These are phyloP conservation scores for Colistium nudipinnis DNA, from an alignment of 2,113 vertebrate species.

Conservation along the genomic window DNA sequence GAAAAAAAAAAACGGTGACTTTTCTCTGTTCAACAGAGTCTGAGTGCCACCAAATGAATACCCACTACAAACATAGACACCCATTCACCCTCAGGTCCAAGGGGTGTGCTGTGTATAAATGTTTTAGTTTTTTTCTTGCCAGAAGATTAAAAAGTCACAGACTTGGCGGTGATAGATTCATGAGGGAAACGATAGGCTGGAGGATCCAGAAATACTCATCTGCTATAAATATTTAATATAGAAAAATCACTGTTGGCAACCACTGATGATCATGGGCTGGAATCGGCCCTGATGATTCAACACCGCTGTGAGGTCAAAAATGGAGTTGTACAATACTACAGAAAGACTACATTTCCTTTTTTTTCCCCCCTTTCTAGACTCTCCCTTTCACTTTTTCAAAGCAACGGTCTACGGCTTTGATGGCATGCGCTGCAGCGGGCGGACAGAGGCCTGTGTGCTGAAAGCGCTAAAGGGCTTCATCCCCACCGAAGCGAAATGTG, in stretches of 20 bases:
- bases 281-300: slow-evolving; percentile 56
- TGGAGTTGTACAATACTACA: slow-evolving; percentile 29
- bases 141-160: slow-evolving; percentile 45
- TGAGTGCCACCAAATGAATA: neutral
- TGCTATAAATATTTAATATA: slow-evolving; percentile 69
- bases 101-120: slow-evolving; percentile 3
- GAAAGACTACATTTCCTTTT: slow-evolving; percentile 24
- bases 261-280: slow-evolving; percentile 45
- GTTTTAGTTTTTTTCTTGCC: slow-evolving; percentile 12
- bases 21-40: slow-evolving; percentile 19
- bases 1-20: neutral
- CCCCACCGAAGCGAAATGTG: neutral
- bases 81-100: neutral
- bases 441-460: neutral
- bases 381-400: slow-evolving; percentile 25
- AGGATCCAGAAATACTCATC: slow-evolving; percentile 55
- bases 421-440: slow-evolving; percentile 2
- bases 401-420: slow-evolving; percentile 27
- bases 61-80: slow-evolving; percentile 1
- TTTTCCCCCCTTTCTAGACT: neutral
- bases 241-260: slow-evolving; percentile 49
- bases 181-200: slow-evolving; percentile 35
- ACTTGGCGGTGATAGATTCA: slow-evolving; percentile 39
- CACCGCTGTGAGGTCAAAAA: slow-evolving; percentile 43
- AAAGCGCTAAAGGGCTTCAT: slow-evolving; percentile 16